Evolutionary conservation across 2,113 vertebrate genomes (phyloP), one percentile per base, ranked within the genome.

Genomic region (Peromyscus maniculatus): DNA sequence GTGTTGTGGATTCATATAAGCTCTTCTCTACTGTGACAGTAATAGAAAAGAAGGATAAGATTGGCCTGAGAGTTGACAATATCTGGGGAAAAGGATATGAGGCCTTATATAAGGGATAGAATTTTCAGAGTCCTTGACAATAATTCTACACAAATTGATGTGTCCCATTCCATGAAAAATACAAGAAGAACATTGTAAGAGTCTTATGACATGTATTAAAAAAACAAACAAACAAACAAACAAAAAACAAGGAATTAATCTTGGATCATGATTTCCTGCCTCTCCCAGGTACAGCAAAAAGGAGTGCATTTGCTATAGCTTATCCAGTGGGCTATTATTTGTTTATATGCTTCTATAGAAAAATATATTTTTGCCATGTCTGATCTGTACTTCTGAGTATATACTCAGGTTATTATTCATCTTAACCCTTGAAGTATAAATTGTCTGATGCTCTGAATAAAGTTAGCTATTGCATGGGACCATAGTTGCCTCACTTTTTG

Each of bases 101-200:
- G 1, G 13, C 7, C 1, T 71, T 82, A 12, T 0, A 17, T n/a
- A 62, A 3, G 3, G 2, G 0, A 0, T 1, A 43, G 36, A 80
- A 77, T 7, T 72, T 43, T 0, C 7, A 64, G 7, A 67, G 26
- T 13, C 82, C 3, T 19, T 62, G 26, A 2, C 11, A 46, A 2
- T 83, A 4, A 24, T 72, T 10, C 74, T 19, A 28, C 1, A 62
- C 6, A 69, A 21, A 31, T 1, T 49, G 31, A 78, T 62, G 4
- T 64, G 57, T 64, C 5, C 6, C 43, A 19, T 21, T 74, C 2
- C 64, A 8, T 57, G 26, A 31, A 78, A 78, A 7, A 43, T 78
- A 5, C 2, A 78, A 16, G 13, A 49, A 16, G 31, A 78, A 26
- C 28, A 52, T 26, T 9, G 26, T 31, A 49, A 78, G 43, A 49